Evolutionary conservation across 1,140 invertebrate species (phyloP).

Genomic region (Magallana ariakensis): DNA sequence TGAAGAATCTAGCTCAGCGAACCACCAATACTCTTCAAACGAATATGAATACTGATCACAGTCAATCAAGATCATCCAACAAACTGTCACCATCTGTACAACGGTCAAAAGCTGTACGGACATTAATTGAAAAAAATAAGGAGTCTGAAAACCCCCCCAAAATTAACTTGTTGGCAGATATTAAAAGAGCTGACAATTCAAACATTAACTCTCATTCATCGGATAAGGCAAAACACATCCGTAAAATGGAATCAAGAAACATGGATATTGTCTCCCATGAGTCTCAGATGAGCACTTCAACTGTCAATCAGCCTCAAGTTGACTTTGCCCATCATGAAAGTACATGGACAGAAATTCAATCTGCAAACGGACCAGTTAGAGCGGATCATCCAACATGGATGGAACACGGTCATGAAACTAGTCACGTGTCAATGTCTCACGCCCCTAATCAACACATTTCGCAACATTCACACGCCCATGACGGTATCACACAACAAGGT

Average conservation of each 20-base stretch:
- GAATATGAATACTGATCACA: background rate
- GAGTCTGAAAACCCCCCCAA: background rate
- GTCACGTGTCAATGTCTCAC: background rate
- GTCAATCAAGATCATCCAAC: background rate
- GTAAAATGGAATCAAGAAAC: background rate
- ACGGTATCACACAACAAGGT: background rate
- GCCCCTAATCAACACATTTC: background rate
- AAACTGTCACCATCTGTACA: background rate
- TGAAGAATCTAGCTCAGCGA: background rate
- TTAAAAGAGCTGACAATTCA: background rate
- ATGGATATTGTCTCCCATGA: background rate
- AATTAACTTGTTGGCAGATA: background rate
- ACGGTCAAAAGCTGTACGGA: background rate
- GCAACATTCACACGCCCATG: background rate
- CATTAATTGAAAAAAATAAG: background rate
- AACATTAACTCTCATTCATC: background rate
- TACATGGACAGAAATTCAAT: background rate
- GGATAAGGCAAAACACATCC: background rate
- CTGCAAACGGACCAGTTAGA: background rate
- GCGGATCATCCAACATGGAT: slow-evolving; percentile 1
- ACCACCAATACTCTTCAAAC: background rate
- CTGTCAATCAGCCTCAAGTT: background rate
- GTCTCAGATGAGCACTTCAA: background rate
- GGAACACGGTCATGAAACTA: slow-evolving; percentile 13
- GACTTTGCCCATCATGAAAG: slow-evolving; percentile 5